A percentile compares a stretch with the other conserved stretches of the same genome.
Evolutionary conservation across 2,888 invertebrate genomes (phyloP).

Genomic region (Andrena haemorrhoa): DNA sequence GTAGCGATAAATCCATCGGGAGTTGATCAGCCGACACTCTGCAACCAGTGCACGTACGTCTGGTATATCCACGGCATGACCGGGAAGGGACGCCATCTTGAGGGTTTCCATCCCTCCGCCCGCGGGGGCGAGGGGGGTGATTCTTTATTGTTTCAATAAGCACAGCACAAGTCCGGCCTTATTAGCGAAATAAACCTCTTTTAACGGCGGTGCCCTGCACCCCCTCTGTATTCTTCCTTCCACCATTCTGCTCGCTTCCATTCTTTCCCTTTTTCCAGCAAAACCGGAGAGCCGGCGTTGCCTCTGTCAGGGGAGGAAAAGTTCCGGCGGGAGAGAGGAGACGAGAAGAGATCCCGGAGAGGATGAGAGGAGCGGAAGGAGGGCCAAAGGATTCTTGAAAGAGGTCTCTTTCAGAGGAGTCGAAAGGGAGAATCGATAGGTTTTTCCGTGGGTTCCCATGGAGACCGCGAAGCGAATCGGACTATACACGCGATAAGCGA

Average conservation of each 20-base stretch:
- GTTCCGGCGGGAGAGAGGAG: constrained; percentile 40
- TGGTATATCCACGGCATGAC: constrained; percentile 76
- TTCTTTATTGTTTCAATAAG: constrained; percentile 85
- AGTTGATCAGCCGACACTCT: constrained; percentile 79
- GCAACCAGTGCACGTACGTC: constrained; percentile 81
- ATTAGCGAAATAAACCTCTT: constrained; percentile 85
- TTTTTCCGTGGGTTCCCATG: constrained; percentile 85
- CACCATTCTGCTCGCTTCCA: constrained; percentile 4
- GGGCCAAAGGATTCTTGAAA: constrained; percentile 79
- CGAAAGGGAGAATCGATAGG: constrained; percentile 85
- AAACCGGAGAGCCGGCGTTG: constrained; percentile 15
- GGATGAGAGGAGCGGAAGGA: constrained; percentile 70
- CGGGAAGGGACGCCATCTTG: constrained; percentile 77
- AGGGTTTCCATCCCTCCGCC: constrained; percentile 68
- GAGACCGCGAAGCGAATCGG: constrained; percentile 83
- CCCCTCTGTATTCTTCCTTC: constrained; percentile 27
- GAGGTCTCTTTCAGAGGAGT: constrained; percentile 81
- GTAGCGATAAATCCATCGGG: constrained; percentile 82
- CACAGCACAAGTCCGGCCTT: constrained; percentile 83
- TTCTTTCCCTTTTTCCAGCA: constrained; percentile 1
- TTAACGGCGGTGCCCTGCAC: constrained; percentile 80
- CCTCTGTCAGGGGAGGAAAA: constrained; percentile 20
- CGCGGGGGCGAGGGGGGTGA: constrained; percentile 67
- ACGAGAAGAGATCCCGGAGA: constrained; percentile 65
- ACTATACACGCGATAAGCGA: constrained; percentile 82